A percentile compares a stretch with the other conserved stretches of the same genome.
These are phyloP conservation scores for Parthenolecanium corni DNA, from an alignment of 2,888 invertebrate species.

Conservation along the genomic window DNA sequence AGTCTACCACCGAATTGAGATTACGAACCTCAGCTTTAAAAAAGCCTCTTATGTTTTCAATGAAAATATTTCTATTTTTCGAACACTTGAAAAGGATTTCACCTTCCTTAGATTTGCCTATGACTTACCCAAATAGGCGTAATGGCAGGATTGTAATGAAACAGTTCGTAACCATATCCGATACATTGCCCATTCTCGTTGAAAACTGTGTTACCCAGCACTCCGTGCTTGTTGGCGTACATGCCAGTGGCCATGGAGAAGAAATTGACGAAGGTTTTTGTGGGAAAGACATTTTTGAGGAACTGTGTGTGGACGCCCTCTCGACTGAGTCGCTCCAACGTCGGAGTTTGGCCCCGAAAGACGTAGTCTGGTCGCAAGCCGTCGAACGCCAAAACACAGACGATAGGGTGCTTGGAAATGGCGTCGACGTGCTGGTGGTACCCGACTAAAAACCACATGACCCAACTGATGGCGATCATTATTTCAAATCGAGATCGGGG, in stretches of 20 bases:
- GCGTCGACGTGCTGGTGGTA: not conserved
- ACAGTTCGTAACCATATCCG: constrained; percentile 37
- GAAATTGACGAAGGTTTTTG: constrained; percentile 65
- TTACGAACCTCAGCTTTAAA: no score
- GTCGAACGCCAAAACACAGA: constrained; percentile 56
- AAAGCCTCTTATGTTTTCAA: no score
- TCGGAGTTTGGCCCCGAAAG: constrained; percentile 42
- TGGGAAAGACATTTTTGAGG: constrained; percentile 52
- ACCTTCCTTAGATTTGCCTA: no score
- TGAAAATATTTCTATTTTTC: no score
- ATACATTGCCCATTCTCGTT: constrained; percentile 40
- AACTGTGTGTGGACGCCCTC: constrained; percentile 48
- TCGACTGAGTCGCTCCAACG: constrained; percentile 45
- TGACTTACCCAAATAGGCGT: constrained; percentile 48
- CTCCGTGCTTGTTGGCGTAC: constrained; percentile 56
- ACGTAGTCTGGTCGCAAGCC: constrained; percentile 45
- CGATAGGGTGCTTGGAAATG: constrained; percentile 41
- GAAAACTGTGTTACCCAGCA: constrained; percentile 51
- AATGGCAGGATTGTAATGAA: constrained; percentile 46
- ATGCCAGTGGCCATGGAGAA: constrained; percentile 58
- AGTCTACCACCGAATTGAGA: no score
- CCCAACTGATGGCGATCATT: no score
- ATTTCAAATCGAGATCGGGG: no score
- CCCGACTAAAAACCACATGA: no score
- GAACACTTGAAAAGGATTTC: no score